Evolutionary conservation across 2,888 invertebrate genomes (phyloP), one percentile per base, ranked within the genome.

Genomic region (Pterostichus niger): DNA sequence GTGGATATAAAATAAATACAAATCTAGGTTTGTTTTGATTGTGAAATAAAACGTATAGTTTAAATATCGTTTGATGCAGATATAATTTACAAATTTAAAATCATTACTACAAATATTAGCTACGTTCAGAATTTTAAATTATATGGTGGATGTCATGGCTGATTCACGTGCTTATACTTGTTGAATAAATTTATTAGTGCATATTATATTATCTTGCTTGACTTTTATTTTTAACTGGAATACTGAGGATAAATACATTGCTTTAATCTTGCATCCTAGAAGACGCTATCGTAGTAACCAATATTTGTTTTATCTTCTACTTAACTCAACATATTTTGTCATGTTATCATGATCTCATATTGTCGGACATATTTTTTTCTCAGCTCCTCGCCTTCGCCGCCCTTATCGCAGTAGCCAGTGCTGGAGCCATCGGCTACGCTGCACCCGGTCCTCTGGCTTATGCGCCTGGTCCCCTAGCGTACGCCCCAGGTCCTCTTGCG

Each of bases 391-490:
- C 84, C 44, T 82, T 86, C 77, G 84, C 85, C 35, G 84, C 85
- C 79, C 77, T 86, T n/a, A 84, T 85, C 61, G 84, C 85, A 59
- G 82, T 84, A 49, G 85, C 84, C n/a, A 84, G 79, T 40, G 85
- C 84, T 35, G 86, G 85, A 56, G 83, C 85, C 33, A 84, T 81
- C 31, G 73, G 83, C 52, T 52, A 77, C 68, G 78, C 80, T 84
- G 85, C 81, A 84, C 86, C 86, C 90, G 77, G 35, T 9, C 83
- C 84, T n/a, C 77, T 84, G 7, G 84, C 83, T 15, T 84, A 82
- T 49, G 83, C 85, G 7, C 86, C 86, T 90, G 77, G 35, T 9
- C 83, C 84, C 13, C 77, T 84, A 6, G 84, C 83, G n/a, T 84
- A 82, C 54, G 59, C 82, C n/a, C 86, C 84, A 11, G 81, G 84